phyloP scores from a whole-genome alignment of 2,113 vertebrate genomes.

The Albula goreensis region DNA sequence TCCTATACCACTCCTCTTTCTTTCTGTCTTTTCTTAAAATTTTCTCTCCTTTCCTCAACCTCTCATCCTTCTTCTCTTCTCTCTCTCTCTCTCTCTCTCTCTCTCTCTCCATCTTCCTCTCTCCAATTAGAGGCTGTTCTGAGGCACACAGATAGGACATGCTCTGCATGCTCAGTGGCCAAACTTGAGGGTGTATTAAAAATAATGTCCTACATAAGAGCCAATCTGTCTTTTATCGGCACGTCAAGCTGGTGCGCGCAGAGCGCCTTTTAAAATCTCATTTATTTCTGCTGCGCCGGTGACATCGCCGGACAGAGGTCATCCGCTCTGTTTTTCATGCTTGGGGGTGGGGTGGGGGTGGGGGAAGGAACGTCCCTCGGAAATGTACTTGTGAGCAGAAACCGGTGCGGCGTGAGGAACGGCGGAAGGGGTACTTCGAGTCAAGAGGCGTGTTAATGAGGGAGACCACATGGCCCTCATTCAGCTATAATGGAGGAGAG shows the following conservation, averaged over 20 bases:
- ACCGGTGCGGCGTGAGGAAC: constrained; percentile 17
- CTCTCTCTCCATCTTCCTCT: neutral
- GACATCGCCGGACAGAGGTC: constrained; percentile 55
- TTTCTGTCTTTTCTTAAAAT: neutral
- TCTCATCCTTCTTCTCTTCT: too few relatives aligned
- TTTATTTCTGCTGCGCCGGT: constrained; percentile 54
- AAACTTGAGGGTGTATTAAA: constrained; percentile 51
- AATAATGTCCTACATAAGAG: constrained; percentile 51
- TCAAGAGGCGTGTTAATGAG: constrained; percentile 36
- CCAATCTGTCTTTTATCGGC: constrained; percentile 41
- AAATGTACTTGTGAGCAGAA: constrained; percentile 56
- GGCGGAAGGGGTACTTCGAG: constrained; percentile 37
- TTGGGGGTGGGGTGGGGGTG: constrained; percentile 42
- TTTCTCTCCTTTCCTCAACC: neutral
- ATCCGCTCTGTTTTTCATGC: constrained; percentile 52
- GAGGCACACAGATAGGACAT: constrained; percentile 28
- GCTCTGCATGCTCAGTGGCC: constrained; percentile 26
- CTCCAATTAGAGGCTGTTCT: constrained; percentile 34
- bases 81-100: neutral
- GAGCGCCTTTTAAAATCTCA: constrained; percentile 57
- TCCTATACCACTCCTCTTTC: neutral
- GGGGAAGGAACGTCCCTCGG: constrained; percentile 45
- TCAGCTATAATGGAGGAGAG: neutral
- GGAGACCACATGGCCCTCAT: neutral
- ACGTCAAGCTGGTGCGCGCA: constrained; percentile 38